Percentiles rank a stretch among this genome's conserved stretches.
These are phyloP conservation scores for Nestor notabilis DNA, from an alignment of 2,113 vertebrate species.

Conservation along the genomic window DNA sequence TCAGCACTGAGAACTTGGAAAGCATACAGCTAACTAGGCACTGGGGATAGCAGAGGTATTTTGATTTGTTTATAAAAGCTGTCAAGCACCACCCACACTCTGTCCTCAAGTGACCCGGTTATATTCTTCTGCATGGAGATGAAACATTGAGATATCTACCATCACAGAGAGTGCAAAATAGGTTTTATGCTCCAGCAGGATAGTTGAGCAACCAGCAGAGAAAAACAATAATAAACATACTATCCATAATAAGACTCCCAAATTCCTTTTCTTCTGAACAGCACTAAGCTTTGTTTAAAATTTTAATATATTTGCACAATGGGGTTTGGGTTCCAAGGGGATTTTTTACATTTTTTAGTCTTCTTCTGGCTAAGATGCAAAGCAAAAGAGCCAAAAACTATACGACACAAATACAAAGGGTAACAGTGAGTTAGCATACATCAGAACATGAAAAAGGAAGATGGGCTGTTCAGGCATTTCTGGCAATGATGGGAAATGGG, in stretches of 20 bases:
- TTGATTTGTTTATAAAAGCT: slow-evolving; percentile 55
- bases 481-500: background rate
- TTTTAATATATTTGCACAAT: background rate
- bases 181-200: background rate
- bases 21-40: slow-evolving; percentile 21
- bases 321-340: background rate
- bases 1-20: slow-evolving; percentile 55
- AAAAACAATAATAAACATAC: slow-evolving; percentile 34
- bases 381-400: background rate
- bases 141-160: background rate
- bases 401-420: background rate
- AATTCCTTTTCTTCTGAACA: background rate
- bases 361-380: background rate
- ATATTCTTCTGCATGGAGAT: slow-evolving; percentile 4
- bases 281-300: background rate
- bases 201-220: background rate
- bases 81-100: slow-evolving; percentile 40
- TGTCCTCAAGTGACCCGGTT: slow-evolving; percentile 52
- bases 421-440: background rate
- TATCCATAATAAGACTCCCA: background rate
- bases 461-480: background rate
- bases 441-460: background rate
- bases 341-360: background rate
- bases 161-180: background rate
- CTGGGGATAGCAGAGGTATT: slow-evolving; percentile 36